Evolutionary conservation across 2,113 vertebrate species (phyloP).

Genomic region (Aleadryas rufinucha): DNA sequence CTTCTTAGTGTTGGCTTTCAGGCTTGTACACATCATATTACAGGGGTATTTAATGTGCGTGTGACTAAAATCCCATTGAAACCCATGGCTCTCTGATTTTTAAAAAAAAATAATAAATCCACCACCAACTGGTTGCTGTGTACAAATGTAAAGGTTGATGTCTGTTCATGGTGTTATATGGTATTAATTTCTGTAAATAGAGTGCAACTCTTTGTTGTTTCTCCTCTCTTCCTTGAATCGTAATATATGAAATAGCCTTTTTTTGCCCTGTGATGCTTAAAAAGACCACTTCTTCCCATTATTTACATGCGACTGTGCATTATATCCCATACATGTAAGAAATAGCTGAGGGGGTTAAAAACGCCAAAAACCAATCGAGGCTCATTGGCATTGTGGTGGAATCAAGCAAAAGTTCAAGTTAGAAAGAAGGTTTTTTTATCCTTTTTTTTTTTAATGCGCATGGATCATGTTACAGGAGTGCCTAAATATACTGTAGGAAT

Average conservation of each 20-base stretch:
- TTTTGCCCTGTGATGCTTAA: neutral
- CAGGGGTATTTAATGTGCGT: neutral
- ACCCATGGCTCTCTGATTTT: neutral
- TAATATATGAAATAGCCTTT: neutral
- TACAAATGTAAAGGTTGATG: neutral
- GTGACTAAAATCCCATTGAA: neutral
- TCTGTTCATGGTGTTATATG: neutral
- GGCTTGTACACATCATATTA: neutral
- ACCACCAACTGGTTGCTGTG: neutral
- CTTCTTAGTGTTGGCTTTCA: neutral
- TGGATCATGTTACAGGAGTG: neutral
- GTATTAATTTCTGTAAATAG: neutral
- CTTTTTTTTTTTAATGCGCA: neutral
- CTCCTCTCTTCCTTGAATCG: neutral
- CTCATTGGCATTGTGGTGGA: neutral
- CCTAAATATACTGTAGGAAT: conserved; percentile 4
- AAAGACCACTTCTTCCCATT: neutral
- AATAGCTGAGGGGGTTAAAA: neutral
- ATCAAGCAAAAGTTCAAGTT: neutral
- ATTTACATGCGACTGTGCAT: neutral
- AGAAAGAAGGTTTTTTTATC: neutral
- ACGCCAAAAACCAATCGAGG: accelerated
- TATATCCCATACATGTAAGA: neutral
- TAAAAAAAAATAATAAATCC: accelerated
- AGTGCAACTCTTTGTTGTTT: neutral